Evolutionary conservation across 2,888 invertebrate species (phyloP).

Genomic region (Frankliniella intonsa): DNA sequence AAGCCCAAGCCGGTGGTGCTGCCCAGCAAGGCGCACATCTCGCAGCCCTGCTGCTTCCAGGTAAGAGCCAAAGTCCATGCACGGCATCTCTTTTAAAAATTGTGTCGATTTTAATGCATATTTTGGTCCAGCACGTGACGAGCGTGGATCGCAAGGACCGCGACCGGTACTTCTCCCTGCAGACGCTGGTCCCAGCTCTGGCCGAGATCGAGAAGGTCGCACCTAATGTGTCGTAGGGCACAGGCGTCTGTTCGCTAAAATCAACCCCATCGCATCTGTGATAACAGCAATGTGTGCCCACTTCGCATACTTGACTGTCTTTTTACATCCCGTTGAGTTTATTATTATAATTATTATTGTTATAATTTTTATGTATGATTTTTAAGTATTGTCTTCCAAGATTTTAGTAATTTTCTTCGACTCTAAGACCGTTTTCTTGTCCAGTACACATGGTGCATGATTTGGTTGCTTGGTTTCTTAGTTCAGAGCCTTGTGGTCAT

Average conservation of each 20-base stretch:
- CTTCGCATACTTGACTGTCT: not conserved
- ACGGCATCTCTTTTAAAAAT: too few species aligned
- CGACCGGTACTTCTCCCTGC: constrained; percentile 62
- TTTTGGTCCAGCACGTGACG: constrained; percentile 60
- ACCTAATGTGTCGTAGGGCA: not conserved
- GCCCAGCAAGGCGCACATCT: constrained; percentile 75
- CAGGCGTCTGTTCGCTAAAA: not conserved
- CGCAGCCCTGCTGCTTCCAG: constrained; percentile 75
- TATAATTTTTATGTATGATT: not conserved
- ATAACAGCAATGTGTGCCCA: not conserved
- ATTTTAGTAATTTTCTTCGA: not conserved
- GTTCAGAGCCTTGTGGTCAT: not conserved
- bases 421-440: not conserved
- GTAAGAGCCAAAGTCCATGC: not conserved
- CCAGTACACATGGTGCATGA: not conserved
- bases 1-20: constrained; percentile 56
- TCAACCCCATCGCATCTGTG: constrained; percentile 7
- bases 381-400: not conserved
- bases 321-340: not conserved
- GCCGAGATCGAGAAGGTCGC: constrained; percentile 39
- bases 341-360: not conserved
- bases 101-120: too few species aligned
- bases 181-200: constrained; percentile 55
- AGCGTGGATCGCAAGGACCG: constrained; percentile 66
- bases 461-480: not conserved